These are phyloP conservation scores for Pachyuromys duprasi DNA, from an alignment of 2,797 vertebrate species.

Conservation along the genomic window DNA sequence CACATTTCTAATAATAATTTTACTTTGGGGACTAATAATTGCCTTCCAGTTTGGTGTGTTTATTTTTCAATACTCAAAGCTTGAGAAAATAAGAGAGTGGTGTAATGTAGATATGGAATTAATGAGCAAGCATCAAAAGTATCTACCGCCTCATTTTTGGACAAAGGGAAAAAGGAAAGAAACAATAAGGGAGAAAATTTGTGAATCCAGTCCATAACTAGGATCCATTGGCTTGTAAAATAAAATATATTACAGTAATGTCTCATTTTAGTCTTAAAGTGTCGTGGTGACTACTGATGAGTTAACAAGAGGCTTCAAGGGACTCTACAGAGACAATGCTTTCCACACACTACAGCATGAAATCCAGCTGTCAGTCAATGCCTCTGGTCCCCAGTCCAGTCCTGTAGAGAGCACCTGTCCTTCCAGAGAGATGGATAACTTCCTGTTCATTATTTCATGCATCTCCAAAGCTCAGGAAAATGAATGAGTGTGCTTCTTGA, in stretches of 20 bases:
- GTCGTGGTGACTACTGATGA: neutral
- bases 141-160: neutral
- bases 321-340: neutral
- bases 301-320: neutral
- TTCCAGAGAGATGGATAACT: neutral
- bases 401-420: neutral
- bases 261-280: neutral
- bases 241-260: neutral
- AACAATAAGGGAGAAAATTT: neutral
- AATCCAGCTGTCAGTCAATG: neutral
- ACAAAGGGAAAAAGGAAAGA: neutral
- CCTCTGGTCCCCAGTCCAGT: neutral
- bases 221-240: constrained; percentile 33
- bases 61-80: constrained; percentile 19
- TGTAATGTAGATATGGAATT: neutral
- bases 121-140: neutral
- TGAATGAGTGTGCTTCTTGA: neutral
- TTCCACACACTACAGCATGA: neutral
- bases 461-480: neutral
- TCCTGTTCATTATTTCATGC: neutral
- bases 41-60: constrained; percentile 29
- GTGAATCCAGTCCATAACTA: neutral
- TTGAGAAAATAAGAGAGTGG: constrained; percentile 22
- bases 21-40: neutral
- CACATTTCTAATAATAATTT: constrained; percentile 15